Conservation (phyloP, 2,888 invertebrate species). For the Trichogramma evanescens region DNA sequence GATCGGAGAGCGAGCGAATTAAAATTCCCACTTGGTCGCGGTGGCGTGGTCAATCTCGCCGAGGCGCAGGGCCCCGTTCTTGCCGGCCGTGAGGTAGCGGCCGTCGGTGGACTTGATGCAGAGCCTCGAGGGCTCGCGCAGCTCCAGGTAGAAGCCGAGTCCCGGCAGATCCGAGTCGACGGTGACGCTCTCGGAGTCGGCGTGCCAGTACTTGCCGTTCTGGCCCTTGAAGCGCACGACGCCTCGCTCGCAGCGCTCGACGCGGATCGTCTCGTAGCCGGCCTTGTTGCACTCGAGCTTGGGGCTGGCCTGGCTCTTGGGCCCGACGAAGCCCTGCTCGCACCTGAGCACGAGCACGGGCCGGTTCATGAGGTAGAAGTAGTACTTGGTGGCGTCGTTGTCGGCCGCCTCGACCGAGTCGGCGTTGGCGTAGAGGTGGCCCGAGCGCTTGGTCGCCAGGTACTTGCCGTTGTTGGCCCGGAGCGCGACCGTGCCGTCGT, state of each 20-base stretch:
- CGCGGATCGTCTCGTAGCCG: constrained; percentile 85
- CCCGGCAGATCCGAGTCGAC: constrained; percentile 77
- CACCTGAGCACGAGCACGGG: constrained; percentile 90
- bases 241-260: constrained; percentile 83
- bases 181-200: constrained; percentile 77
- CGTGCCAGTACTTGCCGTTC: constrained; percentile 91
- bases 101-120: constrained; percentile 76
- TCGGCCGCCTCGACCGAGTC: constrained; percentile 54
- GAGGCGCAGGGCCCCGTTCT: constrained; percentile 84
- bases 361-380: constrained; percentile 88
- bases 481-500: constrained; percentile 84
- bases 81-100: constrained; percentile 78
- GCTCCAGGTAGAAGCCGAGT: constrained; percentile 83
- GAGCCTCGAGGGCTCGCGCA: constrained; percentile 86
- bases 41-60: constrained; percentile 69
- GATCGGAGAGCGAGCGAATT: constrained; percentile 36
- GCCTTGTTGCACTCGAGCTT: constrained; percentile 94
- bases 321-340: constrained; percentile 94
- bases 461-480: constrained; percentile 92
- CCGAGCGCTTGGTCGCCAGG: constrained; percentile 88
- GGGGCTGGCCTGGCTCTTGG: constrained; percentile 68
- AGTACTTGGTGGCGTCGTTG: constrained; percentile 86
- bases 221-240: constrained; percentile 87
- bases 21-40: constrained; percentile 93
- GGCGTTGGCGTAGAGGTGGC: constrained; percentile 84